These are phyloP conservation scores for Scalopus aquaticus DNA, from an alignment of 2,113 vertebrate genomes.

Conservation along the genomic window DNA sequence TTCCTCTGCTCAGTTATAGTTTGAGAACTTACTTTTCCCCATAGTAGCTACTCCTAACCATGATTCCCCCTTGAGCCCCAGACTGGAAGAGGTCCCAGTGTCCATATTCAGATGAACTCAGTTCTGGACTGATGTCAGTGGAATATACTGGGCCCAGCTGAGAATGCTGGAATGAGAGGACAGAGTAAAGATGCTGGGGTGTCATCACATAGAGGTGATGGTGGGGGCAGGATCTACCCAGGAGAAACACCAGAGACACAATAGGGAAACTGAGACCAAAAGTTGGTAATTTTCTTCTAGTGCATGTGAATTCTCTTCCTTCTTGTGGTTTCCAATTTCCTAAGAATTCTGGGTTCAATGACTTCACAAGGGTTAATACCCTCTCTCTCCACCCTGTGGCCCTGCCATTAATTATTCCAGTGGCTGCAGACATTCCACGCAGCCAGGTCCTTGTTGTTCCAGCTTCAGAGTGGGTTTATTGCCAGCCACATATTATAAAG, in stretches of 20 bases:
- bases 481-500: slow-evolving; percentile 84
- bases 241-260: neutral
- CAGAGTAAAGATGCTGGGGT: neutral
- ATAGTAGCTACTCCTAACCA: neutral
- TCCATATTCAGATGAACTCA: neutral
- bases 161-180: neutral
- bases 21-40: neutral
- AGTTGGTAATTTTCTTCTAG: neutral
- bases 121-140: neutral
- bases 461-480: slow-evolving; percentile 83
- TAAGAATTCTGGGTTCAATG: neutral
- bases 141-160: neutral
- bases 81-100: neutral
- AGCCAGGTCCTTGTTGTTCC: slow-evolving; percentile 77
- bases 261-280: neutral
- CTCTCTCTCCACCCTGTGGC: neutral
- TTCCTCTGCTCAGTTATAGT: neutral
- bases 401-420: slow-evolving; percentile 78
- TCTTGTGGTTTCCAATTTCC: neutral
- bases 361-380: slow-evolving; percentile 33
- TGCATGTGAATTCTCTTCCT: neutral
- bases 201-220: neutral
- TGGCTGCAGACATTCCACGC: slow-evolving; percentile 30
- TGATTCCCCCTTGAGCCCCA: neutral
- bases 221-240: neutral